Conservation (phyloP, 2,888 invertebrate genomes). For the Drosophila leonis region DNA sequence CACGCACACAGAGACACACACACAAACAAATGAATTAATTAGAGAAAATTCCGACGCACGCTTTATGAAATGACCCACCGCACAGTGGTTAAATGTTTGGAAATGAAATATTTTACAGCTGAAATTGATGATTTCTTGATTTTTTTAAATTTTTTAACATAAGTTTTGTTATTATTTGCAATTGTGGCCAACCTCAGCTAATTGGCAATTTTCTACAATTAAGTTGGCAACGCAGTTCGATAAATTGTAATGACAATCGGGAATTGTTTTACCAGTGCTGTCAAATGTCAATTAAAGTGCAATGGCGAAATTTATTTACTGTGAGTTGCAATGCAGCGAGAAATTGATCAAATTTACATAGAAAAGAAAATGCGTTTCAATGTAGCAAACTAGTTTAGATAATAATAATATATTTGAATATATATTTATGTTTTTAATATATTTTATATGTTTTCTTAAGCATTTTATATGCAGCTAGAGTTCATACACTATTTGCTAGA, state of each 20-base stretch:
- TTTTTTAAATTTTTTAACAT: not conserved
- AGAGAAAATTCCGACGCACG: conserved; percentile 71
- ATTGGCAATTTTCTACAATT: not conserved
- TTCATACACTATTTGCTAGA: not conserved
- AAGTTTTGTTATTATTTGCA: not conserved
- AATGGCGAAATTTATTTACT: not conserved
- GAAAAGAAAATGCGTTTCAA: no score
- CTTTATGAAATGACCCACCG: conserved; percentile 45
- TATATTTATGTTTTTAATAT: no score
- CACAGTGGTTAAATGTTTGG: conserved; percentile 31
- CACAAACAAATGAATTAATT: conserved; percentile 67
- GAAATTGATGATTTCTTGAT: not conserved
- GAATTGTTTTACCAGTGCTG: not conserved
- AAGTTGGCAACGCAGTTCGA: not conserved
- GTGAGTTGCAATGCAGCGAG: not conserved
- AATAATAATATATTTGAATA: no score
- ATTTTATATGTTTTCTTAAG: not conserved
- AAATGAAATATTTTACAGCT: not conserved
- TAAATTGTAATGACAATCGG: not conserved
- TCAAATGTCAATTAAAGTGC: not conserved
- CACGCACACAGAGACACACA: conserved; percentile 18
- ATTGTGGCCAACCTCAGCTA: not conserved
- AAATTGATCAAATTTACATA: not conserved
- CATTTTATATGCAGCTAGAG: not conserved
- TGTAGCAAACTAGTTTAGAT: no score